Evolutionary conservation across 2,888 invertebrate species (phyloP), one percentile per base, ranked within the genome.

Genomic region (Cryptus armator): DNA sequence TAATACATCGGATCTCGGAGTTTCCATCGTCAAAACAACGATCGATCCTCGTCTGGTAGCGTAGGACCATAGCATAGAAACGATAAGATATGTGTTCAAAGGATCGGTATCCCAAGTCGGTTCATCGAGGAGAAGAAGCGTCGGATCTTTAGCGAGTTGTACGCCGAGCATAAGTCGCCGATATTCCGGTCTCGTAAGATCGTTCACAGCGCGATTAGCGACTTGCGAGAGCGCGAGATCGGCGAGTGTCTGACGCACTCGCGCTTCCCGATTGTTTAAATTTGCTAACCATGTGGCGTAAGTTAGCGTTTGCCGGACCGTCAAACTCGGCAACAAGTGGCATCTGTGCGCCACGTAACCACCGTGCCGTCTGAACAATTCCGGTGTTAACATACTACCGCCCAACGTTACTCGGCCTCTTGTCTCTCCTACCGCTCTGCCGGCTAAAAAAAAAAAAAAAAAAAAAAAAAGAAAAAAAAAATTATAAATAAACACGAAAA

Each of bases 21-120:
- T 98, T 92, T 98, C 98, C 96, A 99, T 97, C 0, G 98, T 98
- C 4, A 99, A 94, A 76, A 99, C 95, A 48, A 99, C 98, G 48
- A 98, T 98, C 1, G 98, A 97, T 7, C 98, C 97, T 87, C 98
- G 97, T 93, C 98, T 98, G 90, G 98, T 98, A 3, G 98, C 97
- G 7, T 97, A 96, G 90, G 98, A 98, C 32, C 98, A 98, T 2
- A 99, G 95, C 92, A 99, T 99, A 0, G 99, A 99, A 72, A 99
- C 97, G 7, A 99, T 97, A 85, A 99, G 95, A 93, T 99, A 99
- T 0, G 99, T 98, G 91, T 99, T 99, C 75, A 99, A 94, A 0
- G 99, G 98, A 94, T 99, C 99, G 87, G 99, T 95, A 88, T 98
- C 98, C 96, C 97, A 97, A 0, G 99, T 99, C 0, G 99, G 99